A percentile compares a stretch with the other conserved stretches of the same genome.
phyloP scores from a whole-genome alignment of 1,140 invertebrate species.

The Ditylenchus dipsaci region DNA sequence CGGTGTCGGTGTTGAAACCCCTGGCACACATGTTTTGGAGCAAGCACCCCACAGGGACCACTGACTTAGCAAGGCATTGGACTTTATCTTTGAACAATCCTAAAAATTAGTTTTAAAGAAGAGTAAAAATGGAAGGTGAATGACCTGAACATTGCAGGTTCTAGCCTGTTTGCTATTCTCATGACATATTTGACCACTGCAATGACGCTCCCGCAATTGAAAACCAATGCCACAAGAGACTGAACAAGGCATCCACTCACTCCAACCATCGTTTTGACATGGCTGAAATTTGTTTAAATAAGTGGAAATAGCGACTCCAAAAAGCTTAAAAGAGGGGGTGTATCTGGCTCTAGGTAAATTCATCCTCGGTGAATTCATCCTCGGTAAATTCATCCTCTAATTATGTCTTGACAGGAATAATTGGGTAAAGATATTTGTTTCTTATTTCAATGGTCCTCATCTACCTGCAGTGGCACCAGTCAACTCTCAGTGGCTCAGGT shows the following conservation, averaged over 20 bases:
- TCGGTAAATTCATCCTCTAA: too few species aligned
- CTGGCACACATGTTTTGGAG: slow-evolving; percentile 21
- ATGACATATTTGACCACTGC: slow-evolving; percentile 38
- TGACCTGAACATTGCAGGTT: slow-evolving; percentile 54
- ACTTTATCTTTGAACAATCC: slow-evolving; percentile 30
- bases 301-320: too few species aligned
- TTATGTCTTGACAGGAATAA: too few species aligned
- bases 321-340: too few species aligned
- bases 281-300: background rate
- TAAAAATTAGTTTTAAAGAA: background rate
- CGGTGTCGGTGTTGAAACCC: slow-evolving; percentile 29
- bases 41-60: slow-evolving; percentile 46
- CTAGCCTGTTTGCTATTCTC: slow-evolving; percentile 51
- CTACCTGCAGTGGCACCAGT: too few species aligned
- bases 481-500: too few species aligned
- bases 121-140: background rate
- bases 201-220: slow-evolving; percentile 49
- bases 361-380: too few species aligned
- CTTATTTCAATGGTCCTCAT: too few species aligned
- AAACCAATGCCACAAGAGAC: slow-evolving; percentile 57
- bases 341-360: too few species aligned
- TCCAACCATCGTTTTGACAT: slow-evolving; percentile 32
- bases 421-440: too few species aligned
- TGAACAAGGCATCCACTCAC: slow-evolving; percentile 50
- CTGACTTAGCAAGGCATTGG: slow-evolving; percentile 26